A percentile compares a stretch with the other conserved stretches of the same genome.
These are phyloP conservation scores for Nyctereutes procyonoides DNA, from an alignment of 2,113 vertebrate genomes.

Conservation along the genomic window DNA sequence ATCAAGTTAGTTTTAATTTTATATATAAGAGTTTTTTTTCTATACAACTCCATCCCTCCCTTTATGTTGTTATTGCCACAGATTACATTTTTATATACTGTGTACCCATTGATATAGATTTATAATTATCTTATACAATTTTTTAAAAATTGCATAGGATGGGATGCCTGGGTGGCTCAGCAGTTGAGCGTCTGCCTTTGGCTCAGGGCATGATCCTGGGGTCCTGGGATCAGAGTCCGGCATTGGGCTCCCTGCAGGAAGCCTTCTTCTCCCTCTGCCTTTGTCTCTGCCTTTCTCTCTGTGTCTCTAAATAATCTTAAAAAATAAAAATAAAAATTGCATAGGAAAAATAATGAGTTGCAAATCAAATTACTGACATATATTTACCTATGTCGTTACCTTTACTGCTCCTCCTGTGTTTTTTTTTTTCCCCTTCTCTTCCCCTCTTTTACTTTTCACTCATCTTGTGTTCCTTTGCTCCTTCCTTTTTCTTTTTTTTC, in stretches of 20 bases:
- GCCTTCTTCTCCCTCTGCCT: no score
- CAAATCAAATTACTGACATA: background rate
- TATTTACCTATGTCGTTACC: background rate
- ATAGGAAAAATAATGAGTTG: background rate
- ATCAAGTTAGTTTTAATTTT: background rate
- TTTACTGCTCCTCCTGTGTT: background rate
- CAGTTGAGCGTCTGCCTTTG: no score
- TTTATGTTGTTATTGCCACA: background rate
- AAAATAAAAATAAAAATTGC: background rate
- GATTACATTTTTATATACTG: background rate
- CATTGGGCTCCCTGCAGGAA: no score
- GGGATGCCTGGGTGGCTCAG: no score
- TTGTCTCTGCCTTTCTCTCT: no score
- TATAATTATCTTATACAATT: background rate
- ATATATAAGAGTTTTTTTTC: background rate
- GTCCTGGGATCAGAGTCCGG: no score
- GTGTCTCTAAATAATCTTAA: no score
- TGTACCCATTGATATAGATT: background rate
- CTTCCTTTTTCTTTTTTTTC: background rate
- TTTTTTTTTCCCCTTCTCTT: background rate
- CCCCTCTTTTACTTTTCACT: background rate
- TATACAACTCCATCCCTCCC: background rate
- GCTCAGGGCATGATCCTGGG: no score
- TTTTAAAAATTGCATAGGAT: background rate
- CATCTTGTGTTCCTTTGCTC: background rate